Percentiles rank a stretch among this genome's conserved stretches.
These are phyloP conservation scores for Dendronephthya gigantea DNA, from an alignment of 64 coral and sea anemone genomes.

Conservation along the genomic window DNA sequence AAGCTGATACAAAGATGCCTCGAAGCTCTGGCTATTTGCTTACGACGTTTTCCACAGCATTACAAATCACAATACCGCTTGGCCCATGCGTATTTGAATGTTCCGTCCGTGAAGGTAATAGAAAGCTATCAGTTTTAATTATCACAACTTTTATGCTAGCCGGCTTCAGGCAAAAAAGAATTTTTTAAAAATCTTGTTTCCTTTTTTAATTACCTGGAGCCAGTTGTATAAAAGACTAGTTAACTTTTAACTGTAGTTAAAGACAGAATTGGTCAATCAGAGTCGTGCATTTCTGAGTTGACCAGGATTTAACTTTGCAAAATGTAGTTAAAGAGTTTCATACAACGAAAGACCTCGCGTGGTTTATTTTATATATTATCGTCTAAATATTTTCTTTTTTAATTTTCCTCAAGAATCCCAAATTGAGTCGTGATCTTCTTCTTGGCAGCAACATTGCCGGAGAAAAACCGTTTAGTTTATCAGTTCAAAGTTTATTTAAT, in stretches of 20 bases:
- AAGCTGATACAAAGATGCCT: slow-evolving; percentile 56
- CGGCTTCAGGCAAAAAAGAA: too few relatives aligned
- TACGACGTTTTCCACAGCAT: slow-evolving; percentile 84
- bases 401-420: slow-evolving; percentile 41
- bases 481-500: slow-evolving; percentile 75
- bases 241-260: too few relatives aligned
- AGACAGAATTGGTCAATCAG: too few relatives aligned
- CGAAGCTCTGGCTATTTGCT: slow-evolving; percentile 52
- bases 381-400: background rate
- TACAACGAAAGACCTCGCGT: too few relatives aligned
- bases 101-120: slow-evolving; percentile 75
- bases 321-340: too few relatives aligned
- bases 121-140: background rate
- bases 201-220: too few relatives aligned
- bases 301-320: too few relatives aligned
- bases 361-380: background rate
- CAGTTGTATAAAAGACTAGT: too few relatives aligned
- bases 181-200: too few relatives aligned
- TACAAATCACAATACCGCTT: slow-evolving; percentile 93
- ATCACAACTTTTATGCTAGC: background rate
- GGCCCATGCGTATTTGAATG: slow-evolving; percentile 67
- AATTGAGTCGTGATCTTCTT: slow-evolving; percentile 60
- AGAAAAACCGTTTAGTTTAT: slow-evolving; percentile 42
- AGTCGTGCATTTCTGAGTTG: too few relatives aligned
- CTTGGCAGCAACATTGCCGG: slow-evolving; percentile 65